phyloP scores from a whole-genome alignment of 1,140 invertebrate genomes.

The Rhynchophorus ferrugineus region DNA sequence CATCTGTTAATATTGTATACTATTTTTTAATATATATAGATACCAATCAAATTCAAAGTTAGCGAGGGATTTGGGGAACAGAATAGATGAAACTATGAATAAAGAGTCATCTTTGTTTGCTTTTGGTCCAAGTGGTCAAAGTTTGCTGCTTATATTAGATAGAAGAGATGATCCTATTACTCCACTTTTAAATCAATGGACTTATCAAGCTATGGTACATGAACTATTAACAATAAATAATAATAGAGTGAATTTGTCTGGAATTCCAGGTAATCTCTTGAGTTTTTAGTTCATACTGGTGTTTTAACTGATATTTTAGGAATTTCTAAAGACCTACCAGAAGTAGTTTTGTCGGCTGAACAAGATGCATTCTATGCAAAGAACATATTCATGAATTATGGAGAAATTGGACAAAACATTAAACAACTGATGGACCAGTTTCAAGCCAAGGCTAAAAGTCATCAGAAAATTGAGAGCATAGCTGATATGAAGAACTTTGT shows the following conservation, averaged over 20 bases:
- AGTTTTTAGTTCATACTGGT: constrained; percentile 1
- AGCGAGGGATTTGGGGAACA: constrained; percentile 78
- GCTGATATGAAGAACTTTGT: constrained; percentile 98
- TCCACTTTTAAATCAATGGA: constrained; percentile 97
- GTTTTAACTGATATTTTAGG: constrained; percentile 60
- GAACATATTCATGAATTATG: constrained; percentile 95
- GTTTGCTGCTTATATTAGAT: constrained; percentile 82
- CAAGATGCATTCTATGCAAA: constrained; percentile 97
- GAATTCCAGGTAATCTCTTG: constrained; percentile 53
- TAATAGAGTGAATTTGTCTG: constrained; percentile 85
- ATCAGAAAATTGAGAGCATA: constrained; percentile 97
- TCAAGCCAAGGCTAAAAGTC: constrained; percentile 89
- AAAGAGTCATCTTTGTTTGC: constrained; percentile 85
- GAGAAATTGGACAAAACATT: constrained; percentile 96
- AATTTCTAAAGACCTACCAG: constrained; percentile 81
- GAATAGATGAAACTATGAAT: constrained; percentile 71
- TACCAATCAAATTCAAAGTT: constrained; percentile 86
- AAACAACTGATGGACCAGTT: constrained; percentile 97
- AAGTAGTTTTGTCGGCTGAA: constrained; percentile 89
- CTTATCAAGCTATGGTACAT: constrained; percentile 99
- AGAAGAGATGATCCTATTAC: constrained; percentile 91
- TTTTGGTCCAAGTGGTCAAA: constrained; percentile 58
- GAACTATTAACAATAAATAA: constrained; percentile 92
- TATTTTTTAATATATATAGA: constrained; percentile 39
- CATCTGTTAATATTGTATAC: background rate